Evolutionary conservation across 2,888 invertebrate species (phyloP).

Genomic region (Heteropelma amictum): DNA sequence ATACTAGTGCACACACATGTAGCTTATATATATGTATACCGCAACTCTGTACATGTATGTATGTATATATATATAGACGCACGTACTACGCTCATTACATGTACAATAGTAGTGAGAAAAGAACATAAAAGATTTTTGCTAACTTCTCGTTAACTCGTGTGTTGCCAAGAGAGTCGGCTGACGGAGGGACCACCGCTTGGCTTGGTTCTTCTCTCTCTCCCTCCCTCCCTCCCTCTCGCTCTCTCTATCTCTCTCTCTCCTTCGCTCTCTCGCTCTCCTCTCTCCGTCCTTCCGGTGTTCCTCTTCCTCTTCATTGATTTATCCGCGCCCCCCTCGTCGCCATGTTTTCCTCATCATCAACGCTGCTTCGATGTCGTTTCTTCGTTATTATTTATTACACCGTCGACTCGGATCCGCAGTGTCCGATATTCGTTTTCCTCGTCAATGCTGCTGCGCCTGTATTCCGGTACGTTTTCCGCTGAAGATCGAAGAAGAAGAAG

Average conservation of each 20-base stretch:
- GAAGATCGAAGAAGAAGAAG: too few species aligned
- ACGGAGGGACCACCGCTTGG: slow-evolving; percentile 5
- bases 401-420: too few species aligned
- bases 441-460: too few species aligned
- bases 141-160: slow-evolving; percentile 73
- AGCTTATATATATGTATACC: too few species aligned
- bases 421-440: too few species aligned
- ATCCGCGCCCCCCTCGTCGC: too few species aligned
- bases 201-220: slow-evolving; percentile 10
- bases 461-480: too few species aligned
- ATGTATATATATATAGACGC: neutral
- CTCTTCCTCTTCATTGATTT: slow-evolving; percentile 18
- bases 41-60: neutral
- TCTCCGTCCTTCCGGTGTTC: slow-evolving; percentile 55
- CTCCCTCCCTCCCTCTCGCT: slow-evolving; percentile 12
- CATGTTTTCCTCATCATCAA: too few species aligned
- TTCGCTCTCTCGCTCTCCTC: slow-evolving; percentile 2
- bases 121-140: slow-evolving; percentile 68
- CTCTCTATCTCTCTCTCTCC: slow-evolving; percentile 42
- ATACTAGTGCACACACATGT: too few species aligned
- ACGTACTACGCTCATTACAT: neutral
- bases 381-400: too few species aligned
- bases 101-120: slow-evolving; percentile 51
- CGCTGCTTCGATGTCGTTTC: too few species aligned
- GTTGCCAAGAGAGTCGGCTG: slow-evolving; percentile 58